Percentiles rank a stretch among this genome's conserved stretches.
phyloP scores from a whole-genome alignment of 2,888 invertebrate genomes.

The Trichopoda pennipes region DNA sequence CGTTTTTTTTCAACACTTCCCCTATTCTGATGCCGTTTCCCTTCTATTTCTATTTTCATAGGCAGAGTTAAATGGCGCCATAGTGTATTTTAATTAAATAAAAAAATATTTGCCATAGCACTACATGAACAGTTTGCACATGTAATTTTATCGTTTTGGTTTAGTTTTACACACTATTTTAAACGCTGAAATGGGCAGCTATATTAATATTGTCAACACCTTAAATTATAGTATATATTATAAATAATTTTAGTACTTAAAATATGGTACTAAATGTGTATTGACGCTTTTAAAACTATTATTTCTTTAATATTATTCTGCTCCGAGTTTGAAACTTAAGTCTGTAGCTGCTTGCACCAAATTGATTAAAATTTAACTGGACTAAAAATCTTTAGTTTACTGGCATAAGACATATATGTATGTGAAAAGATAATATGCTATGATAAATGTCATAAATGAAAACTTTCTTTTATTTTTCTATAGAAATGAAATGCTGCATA shows the following conservation, averaged over 20 bases:
- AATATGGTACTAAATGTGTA: conserved; percentile 39
- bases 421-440: too few species aligned
- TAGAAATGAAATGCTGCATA: too few species aligned
- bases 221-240: conserved; percentile 43
- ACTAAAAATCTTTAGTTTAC: too few species aligned
- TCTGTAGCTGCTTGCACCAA: too few species aligned
- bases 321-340: too few species aligned
- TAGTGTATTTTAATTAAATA: conserved; percentile 54
- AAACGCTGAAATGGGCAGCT: background rate
- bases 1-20: conserved; percentile 7
- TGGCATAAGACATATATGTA: too few species aligned
- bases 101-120: conserved; percentile 40
- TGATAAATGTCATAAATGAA: too few species aligned
- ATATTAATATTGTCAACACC: conserved; percentile 45
- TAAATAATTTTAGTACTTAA: conserved; percentile 25
- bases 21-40: conserved; percentile 11
- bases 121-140: conserved; percentile 46
- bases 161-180: conserved; percentile 14
- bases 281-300: conserved; percentile 16
- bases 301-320: background rate
- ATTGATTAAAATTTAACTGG: too few species aligned
- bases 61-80: conserved; percentile 60
- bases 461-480: too few species aligned
- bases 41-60: conserved; percentile 14
- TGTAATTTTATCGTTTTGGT: conserved; percentile 34